These are phyloP conservation scores for Drosophila kohkoa DNA, from an alignment of 1,140 invertebrate species.

Conservation along the genomic window DNA sequence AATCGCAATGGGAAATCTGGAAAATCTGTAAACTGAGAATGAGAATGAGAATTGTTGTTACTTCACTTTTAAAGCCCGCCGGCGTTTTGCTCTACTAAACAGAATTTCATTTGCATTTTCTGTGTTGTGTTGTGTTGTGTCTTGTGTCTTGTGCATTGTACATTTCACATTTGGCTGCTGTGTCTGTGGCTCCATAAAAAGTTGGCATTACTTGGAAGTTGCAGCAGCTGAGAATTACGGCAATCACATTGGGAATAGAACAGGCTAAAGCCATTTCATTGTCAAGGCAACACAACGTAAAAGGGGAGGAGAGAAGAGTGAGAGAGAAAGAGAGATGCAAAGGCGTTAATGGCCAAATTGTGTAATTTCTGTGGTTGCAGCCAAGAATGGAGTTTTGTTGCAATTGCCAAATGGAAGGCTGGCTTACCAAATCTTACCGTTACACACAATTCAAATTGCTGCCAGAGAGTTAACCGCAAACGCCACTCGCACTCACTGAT, in stretches of 20 bases:
- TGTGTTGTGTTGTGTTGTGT: no score
- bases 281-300: slow-evolving; percentile 65
- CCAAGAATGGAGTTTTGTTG: slow-evolving; percentile 1
- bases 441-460: slow-evolving; percentile 64
- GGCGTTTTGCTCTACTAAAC: slow-evolving; percentile 78
- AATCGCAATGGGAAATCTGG: slow-evolving; percentile 68
- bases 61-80: slow-evolving; percentile 37
- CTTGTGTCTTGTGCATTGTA: no score
- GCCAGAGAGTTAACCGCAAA: slow-evolving; percentile 55
- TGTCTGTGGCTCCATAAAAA: slow-evolving; percentile 4
- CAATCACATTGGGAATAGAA: slow-evolving; percentile 51
- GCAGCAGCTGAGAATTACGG: slow-evolving; percentile 57
- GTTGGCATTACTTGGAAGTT: slow-evolving; percentile 2
- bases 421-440: slow-evolving; percentile 50
- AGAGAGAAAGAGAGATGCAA: neutral
- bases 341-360: slow-evolving; percentile 81
- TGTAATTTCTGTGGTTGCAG: slow-evolving; percentile 64
- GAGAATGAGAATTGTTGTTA: slow-evolving; percentile 45
- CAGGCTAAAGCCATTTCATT: slow-evolving; percentile 65
- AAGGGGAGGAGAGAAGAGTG: neutral
- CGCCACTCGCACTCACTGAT: slow-evolving; percentile 30
- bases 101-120: slow-evolving; percentile 73
- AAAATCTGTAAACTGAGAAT: slow-evolving; percentile 61
- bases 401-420: slow-evolving; percentile 13
- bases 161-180: neutral